Evolutionary conservation across 2,888 invertebrate species (phyloP).

Genomic region (Pseudolycoriella hygida): DNA sequence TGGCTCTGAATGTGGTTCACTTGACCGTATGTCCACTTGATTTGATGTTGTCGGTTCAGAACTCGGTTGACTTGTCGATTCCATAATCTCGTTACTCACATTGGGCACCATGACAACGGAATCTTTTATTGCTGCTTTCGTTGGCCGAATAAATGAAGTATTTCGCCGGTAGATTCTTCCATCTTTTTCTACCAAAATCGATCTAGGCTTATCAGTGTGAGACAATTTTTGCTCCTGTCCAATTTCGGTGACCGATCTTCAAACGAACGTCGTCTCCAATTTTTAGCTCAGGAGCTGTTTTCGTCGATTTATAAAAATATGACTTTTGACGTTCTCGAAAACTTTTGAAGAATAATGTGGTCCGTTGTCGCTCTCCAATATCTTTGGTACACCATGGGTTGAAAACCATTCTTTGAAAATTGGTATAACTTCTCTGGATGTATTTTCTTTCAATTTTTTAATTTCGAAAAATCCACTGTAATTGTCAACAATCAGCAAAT

Average conservation of each 20-base stretch:
- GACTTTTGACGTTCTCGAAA: slow-evolving; percentile 7
- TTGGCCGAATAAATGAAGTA: too few species aligned
- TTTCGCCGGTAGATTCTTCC: slow-evolving; percentile 7
- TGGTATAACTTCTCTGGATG: too few species aligned
- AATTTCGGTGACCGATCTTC: slow-evolving; percentile 7
- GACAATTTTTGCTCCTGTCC: slow-evolving; percentile 7
- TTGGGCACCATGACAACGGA: too few species aligned
- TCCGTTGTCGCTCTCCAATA: neutral
- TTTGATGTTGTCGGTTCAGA: too few species aligned
- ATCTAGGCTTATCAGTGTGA: slow-evolving; percentile 8
- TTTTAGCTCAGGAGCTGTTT: slow-evolving; percentile 2
- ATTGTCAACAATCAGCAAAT: slow-evolving; percentile 14
- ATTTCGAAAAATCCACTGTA: slow-evolving; percentile 7
- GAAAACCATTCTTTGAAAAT: too few species aligned
- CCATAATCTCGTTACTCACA: too few species aligned
- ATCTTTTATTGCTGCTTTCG: too few species aligned
- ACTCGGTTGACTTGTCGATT: too few species aligned
- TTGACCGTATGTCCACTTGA: too few species aligned
- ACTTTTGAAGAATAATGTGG: neutral
- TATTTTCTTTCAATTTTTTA: too few species aligned
- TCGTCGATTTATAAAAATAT: slow-evolving; percentile 1
- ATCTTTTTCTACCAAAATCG: slow-evolving; percentile 8
- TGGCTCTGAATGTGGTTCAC: too few species aligned
- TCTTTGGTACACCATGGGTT: too few species aligned
- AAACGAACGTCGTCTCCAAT: slow-evolving; percentile 7